Conservation (phyloP, 2,888 invertebrate genomes). For the Pyralis farinalis region DNA sequence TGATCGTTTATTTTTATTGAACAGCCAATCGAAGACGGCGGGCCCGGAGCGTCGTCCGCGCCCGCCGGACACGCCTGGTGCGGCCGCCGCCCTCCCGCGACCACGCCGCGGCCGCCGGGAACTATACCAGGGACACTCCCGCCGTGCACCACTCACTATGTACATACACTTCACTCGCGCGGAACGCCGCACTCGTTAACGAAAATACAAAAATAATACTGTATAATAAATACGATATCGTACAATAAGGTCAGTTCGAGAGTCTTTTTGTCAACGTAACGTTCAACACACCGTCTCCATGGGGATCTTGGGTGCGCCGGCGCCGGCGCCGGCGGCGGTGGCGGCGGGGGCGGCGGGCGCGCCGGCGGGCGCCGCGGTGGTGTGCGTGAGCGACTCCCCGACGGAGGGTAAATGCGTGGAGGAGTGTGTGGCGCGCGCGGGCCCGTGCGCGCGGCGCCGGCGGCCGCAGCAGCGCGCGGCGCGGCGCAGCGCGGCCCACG, state of each 20-base stretch:
- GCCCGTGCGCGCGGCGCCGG: slow-evolving; percentile 80
- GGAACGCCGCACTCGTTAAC: slow-evolving; percentile 30
- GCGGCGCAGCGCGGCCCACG: slow-evolving; percentile 69
- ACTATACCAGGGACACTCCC: slow-evolving; percentile 9
- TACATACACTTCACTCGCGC: slow-evolving; percentile 7
- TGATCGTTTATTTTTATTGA: slow-evolving; percentile 48
- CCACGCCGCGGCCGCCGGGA: not conserved
- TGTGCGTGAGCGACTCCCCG: slow-evolving; percentile 88
- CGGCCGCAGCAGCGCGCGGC: slow-evolving; percentile 30
- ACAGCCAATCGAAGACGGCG: slow-evolving; percentile 62
- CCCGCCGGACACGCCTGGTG: slow-evolving; percentile 23
- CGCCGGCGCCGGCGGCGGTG: slow-evolving; percentile 75
- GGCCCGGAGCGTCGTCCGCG: slow-evolving; percentile 34
- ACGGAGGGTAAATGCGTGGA: slow-evolving; percentile 92
- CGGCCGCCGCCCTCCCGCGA: not conserved
- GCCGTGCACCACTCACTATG: slow-evolving; percentile 1
- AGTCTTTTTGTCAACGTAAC: slow-evolving; percentile 12
- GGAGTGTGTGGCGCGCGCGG: slow-evolving; percentile 79
- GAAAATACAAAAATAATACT: slow-evolving; percentile 70
- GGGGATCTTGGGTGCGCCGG: slow-evolving; percentile 70
- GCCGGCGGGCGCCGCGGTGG: slow-evolving; percentile 85
- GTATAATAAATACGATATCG: slow-evolving; percentile 55
- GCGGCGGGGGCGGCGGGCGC: slow-evolving; percentile 79
- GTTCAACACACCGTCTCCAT: slow-evolving; percentile 83
- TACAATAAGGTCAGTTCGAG: slow-evolving; percentile 32